phyloP scores from a whole-genome alignment of 2,797 vertebrate genomes.

The Craterocephalus amniculus region DNA sequence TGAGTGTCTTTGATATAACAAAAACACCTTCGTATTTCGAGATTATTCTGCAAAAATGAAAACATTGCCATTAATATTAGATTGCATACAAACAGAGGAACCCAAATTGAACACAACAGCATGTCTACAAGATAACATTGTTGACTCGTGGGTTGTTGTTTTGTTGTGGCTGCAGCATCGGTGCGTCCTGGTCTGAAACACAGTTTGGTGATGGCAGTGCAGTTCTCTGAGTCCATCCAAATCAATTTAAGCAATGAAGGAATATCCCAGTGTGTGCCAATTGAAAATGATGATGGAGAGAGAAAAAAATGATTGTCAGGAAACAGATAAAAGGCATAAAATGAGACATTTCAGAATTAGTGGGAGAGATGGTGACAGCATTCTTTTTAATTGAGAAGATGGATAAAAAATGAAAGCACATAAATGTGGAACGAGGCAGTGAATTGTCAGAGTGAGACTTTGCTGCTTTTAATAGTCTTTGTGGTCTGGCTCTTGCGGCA shows the following conservation, averaged over 20 bases:
- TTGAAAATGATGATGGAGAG: not conserved
- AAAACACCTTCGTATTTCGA: too few relatives aligned
- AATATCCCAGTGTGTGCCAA: slow-evolving; percentile 19
- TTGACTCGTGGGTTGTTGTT: not conserved
- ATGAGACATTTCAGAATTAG: not conserved
- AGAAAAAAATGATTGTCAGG: not conserved
- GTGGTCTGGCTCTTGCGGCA: slow-evolving; percentile 49
- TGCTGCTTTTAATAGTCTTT: slow-evolving; percentile 28
- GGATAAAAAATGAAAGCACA: not conserved
- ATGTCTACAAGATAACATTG: not conserved
- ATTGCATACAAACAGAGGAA: too few relatives aligned
- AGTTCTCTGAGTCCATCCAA: slow-evolving; percentile 49
- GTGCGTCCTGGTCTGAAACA: slow-evolving; percentile 80
- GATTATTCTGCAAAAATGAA: too few relatives aligned
- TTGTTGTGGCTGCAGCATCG: slow-evolving; percentile 61
- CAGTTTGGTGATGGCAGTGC: slow-evolving; percentile 74
- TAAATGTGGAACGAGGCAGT: slow-evolving; percentile 10
- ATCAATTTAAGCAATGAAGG: slow-evolving; percentile 2
- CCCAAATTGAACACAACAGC: too few relatives aligned
- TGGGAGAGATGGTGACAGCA: not conserved
- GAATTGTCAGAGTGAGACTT: slow-evolving; percentile 21
- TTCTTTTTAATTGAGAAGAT: not conserved
- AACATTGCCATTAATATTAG: too few relatives aligned
- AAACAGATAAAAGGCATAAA: slow-evolving; percentile 1
- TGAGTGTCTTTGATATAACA: too few relatives aligned